Percentiles rank a stretch among this genome's conserved stretches.
These are phyloP conservation scores for Pseudeuparius sepicola DNA, from an alignment of 2,888 invertebrate species.

Conservation along the genomic window DNA sequence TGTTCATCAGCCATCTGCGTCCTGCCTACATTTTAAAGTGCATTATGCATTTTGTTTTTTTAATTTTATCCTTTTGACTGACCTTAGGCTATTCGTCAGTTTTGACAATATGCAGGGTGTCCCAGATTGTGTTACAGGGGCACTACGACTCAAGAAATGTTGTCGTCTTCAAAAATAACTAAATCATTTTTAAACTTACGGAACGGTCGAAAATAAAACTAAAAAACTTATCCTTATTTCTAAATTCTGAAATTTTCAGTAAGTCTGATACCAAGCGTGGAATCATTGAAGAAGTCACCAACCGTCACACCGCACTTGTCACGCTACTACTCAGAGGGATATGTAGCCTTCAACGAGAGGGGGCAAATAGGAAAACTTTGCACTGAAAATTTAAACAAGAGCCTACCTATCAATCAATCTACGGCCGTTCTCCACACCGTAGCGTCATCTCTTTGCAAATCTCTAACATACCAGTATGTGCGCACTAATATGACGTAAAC, in stretches of 20 bases:
- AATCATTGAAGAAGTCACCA: conserved; percentile 51
- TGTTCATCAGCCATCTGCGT: too few species aligned
- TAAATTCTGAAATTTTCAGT: conserved; percentile 43
- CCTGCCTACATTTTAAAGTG: too few species aligned
- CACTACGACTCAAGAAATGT: too few species aligned
- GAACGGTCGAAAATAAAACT: conserved; percentile 2
- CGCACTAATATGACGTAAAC: too few species aligned
- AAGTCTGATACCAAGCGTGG: conserved; percentile 61
- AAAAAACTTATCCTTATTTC: conserved; percentile 6
- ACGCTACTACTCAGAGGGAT: conserved; percentile 65
- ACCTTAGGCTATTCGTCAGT: too few species aligned
- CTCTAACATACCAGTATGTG: conserved; percentile 65
- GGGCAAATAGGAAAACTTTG: conserved; percentile 73
- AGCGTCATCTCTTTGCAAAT: conserved; percentile 67
- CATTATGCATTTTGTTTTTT: too few species aligned
- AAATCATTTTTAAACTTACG: too few species aligned
- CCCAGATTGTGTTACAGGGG: too few species aligned
- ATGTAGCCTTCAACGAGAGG: conserved; percentile 75
- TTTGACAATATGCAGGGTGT: too few species aligned
- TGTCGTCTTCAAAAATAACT: too few species aligned
- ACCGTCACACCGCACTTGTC: conserved; percentile 59
- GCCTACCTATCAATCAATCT: conserved; percentile 40
- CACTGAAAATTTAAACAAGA: conserved; percentile 63
- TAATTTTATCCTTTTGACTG: too few species aligned
- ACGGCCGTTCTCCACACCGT: conserved; percentile 50